Evolutionary conservation across 2,888 invertebrate species (phyloP), one percentile per base, ranked within the genome.

Genomic region (Ectobius pallidus): DNA sequence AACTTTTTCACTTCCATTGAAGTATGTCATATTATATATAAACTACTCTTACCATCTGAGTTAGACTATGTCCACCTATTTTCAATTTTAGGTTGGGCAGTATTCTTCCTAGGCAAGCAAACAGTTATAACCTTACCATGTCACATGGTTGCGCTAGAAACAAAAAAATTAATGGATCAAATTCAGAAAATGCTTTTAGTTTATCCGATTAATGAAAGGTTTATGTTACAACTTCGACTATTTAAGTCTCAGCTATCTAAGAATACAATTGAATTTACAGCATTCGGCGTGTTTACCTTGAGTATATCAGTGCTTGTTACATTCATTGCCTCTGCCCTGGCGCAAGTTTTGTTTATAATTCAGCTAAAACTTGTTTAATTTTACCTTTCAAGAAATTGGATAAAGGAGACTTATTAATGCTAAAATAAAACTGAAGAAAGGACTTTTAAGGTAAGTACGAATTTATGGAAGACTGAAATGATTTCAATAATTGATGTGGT

Each of bases 191-290:
- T n/a, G 16, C n/a, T 46, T 14, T 46, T 46, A n/a, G 4, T n/a
- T 4, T n/a, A n/a, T 46, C 46, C 11, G 4, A n/a, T 46, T 3
- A 46, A 46, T 14, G 16, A 46, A 7, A n/a, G n/a, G 16, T n/a
- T 46, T 46, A 14, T n/a, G 18, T n/a, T 14, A n/a, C 46, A 46
- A n/a, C n/a, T 46, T 4, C 18, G 11, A n/a, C 46, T 46, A 7
- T 46, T 46, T n/a, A 46, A 46, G n/a, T 46, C 46, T 46, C 46
- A 46, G n/a, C n/a, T 46, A n/a, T 46, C 46, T 14, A 46, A 46
- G 46, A 46, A 46, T 46, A 46, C 7, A n/a, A n/a, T 46, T 4
- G 46, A 46, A n/a, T 46, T 46, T n/a, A 46, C 46, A 46, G 46
- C 46, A 4, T 46, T 46, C 18, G 46, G 46, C 7, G 46, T n/a